These are phyloP conservation scores for Lamprotornis superbus DNA, from an alignment of 2,113 vertebrate genomes.

Conservation along the genomic window DNA sequence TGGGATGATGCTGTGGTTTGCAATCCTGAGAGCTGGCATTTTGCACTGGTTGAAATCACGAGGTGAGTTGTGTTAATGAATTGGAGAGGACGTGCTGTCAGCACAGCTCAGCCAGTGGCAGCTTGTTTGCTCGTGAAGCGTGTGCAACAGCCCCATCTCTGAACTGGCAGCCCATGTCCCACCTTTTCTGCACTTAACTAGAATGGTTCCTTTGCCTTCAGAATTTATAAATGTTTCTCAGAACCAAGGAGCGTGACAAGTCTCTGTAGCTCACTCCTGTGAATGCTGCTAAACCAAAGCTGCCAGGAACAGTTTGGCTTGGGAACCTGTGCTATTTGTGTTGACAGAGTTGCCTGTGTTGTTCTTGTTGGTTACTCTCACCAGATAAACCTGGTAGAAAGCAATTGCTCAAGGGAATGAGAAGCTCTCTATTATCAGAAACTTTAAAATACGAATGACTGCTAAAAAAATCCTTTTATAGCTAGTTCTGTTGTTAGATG, in stretches of 20 bases:
- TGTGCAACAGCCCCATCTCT: accelerated
- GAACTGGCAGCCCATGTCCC: neutral
- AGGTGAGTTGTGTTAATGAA: neutral
- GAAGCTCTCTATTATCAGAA: neutral
- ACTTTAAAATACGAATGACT: neutral
- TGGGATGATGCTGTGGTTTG: neutral
- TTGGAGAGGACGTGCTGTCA: neutral
- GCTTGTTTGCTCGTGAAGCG: accelerated
- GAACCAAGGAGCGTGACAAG: accelerated
- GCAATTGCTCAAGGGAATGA: neutral
- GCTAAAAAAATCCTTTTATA: neutral
- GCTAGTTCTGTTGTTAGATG: neutral
- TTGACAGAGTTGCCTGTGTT: neutral
- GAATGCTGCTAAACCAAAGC: neutral
- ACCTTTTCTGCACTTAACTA: neutral
- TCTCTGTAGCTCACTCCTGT: neutral
- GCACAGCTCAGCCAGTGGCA: neutral
- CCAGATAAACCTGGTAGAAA: neutral
- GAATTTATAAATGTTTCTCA: neutral
- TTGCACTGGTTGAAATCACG: neutral
- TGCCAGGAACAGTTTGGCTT: neutral
- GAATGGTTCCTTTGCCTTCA: neutral
- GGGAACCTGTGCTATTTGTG: neutral
- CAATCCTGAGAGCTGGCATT: neutral
- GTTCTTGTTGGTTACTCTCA: neutral